Evolutionary conservation across 2,113 vertebrate species (phyloP), one percentile per base, ranked within the genome.

Genomic region (Trachemys scripta): DNA sequence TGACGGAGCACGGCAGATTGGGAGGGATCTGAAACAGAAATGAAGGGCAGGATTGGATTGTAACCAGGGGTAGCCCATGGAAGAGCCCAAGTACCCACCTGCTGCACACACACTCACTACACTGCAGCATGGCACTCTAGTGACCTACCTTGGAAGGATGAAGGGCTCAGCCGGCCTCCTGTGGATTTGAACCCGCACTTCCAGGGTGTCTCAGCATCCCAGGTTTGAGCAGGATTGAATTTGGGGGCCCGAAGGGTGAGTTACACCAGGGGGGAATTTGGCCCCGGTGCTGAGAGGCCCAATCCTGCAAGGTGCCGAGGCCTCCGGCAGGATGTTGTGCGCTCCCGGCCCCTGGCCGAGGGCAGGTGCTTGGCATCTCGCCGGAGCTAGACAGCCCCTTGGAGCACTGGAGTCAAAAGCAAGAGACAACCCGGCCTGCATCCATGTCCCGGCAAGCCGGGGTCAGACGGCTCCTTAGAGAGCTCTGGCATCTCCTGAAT

Each of bases 1-100:
- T 99, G 95, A 99, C 99, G 0, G 99, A 99, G 94, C 99, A 99
- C 0, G 99, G 99, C 76, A 99, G 98, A 96, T 99, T 99, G 7
- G 99, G 98, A 31, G 99, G 99, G 83, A 99, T 99, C 99, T 99
- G 98, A 25, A 87, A 75, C 35, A 53, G 49, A 84, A 90, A 89
- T 10, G 1, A 7, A 25, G 1, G 2, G 1, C 7, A 13, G 13
- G 13, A 4, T 56, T 5, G 42, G 86, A 6, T 6, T 29, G 53
- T 51, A 45, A 31, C 38, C 9, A 9, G 27, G 10, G 35, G 6
- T 42, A 49, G 72, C 42, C 29, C 25, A n/a, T 3, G 14, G 27
- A 31, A 11, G 9, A 35, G 22, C 27, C 69, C 54, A 42, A 51
- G 35, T 47, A 2, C 54, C 38, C 1, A 0, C 42, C 5, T 27